Evolutionary conservation across 2,888 invertebrate species (phyloP), one percentile per base, ranked within the genome.

Genomic region (Platycnemis pennipes): DNA sequence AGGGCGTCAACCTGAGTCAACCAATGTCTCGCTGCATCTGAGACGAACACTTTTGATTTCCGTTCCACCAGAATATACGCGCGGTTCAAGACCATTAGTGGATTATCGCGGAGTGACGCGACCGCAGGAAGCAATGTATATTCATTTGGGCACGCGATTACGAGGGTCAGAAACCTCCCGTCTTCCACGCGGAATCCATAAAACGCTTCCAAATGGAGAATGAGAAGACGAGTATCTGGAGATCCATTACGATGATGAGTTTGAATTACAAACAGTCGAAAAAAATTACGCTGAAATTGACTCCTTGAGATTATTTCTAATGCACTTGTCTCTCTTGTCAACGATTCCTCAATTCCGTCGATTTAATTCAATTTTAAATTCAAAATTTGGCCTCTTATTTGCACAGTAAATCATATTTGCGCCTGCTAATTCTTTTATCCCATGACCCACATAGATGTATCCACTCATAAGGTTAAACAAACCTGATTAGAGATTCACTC

Each of bases 101-200:
- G 77, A 77, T 37, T 77, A 77, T 37, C 2, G 16, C 37, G 5
- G 37, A n/a, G 31, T 37, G 31, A 77, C 3, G 7, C 0, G 26
- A 77, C 31, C 16, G 2, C 16, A 2, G 77, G 37, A 77, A 37
- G 77, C 77, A n/a, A 77, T 77, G 37, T 37, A 37, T 77, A 26
- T 77, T 37, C 77, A 77, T 77, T 77, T 77, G 37, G 26, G 77
- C 77, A 77, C 77, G 77, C 77, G 77, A 77, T 77, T 77, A 31
- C 8, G 31, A 11, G 37, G 7, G 37, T n/a, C 31, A 77, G 13
- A 11, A 37, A 77, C 31, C 31, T 3, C 22, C n/a, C n/a, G n/a
- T n/a, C n/a, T n/a, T n/a, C n/a, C n/a, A n/a, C 77, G 37, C 2
- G 37, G 11, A 37, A 3, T 3, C 37, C 77, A 37, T 13, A 77